Conservation (phyloP, 2,797 vertebrate species). For the Sciurus carolinensis region DNA sequence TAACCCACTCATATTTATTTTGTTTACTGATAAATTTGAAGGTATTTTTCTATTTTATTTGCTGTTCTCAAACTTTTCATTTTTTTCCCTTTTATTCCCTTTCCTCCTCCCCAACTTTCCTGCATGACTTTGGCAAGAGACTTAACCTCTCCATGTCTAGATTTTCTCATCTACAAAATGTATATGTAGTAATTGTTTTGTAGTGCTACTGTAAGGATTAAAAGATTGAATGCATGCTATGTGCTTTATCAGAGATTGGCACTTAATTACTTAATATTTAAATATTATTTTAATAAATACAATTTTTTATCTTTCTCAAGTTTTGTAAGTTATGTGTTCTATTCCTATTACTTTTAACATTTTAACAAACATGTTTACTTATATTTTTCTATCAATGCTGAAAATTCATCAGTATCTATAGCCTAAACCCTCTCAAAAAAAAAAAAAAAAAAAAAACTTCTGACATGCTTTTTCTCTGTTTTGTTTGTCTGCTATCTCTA, state of each 20-base stretch:
- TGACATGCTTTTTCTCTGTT: neutral
- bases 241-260: neutral
- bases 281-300: slow-evolving; percentile 1
- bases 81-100: neutral
- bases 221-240: neutral
- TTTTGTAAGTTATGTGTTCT: neutral
- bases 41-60: slow-evolving; percentile 19
- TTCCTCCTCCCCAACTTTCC: neutral
- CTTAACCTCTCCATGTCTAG: neutral
- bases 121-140: neutral
- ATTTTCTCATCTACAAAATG: slow-evolving; percentile 10
- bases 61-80: slow-evolving; percentile 8
- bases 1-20: slow-evolving; percentile 41
- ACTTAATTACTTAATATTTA: slow-evolving; percentile 25
- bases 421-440: neutral
- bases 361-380: slow-evolving; percentile 34
- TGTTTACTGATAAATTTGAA: slow-evolving; percentile 37
- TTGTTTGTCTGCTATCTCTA: neutral
- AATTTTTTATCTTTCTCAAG: neutral
- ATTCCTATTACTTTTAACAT: slow-evolving; percentile 8
- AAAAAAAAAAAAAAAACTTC: neutral
- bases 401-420: neutral
- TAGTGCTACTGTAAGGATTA: neutral
- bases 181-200: neutral
- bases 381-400: slow-evolving; percentile 10